Percentiles rank a stretch among this genome's conserved stretches.
These are phyloP conservation scores for Elephas maximus DNA, from an alignment of 2,113 vertebrate species.

Conservation along the genomic window DNA sequence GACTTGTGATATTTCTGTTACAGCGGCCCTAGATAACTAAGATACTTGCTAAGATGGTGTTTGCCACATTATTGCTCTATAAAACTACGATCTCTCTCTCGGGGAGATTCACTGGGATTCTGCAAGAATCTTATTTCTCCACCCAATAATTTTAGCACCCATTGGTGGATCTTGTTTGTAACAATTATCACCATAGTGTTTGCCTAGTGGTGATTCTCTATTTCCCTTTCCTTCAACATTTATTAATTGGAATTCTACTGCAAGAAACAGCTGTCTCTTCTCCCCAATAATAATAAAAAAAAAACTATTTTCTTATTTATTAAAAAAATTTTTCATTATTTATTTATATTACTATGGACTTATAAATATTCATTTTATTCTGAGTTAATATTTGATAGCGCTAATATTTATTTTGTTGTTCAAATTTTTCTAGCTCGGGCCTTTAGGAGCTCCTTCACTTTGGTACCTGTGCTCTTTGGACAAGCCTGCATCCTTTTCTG, in stretches of 20 bases:
- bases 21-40: too few species aligned
- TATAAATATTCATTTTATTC: background rate
- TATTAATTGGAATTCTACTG: background rate
- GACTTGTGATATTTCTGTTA: too few species aligned
- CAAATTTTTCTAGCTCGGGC: background rate
- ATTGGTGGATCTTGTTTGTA: background rate
- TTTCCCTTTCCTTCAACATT: background rate
- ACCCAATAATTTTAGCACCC: background rate
- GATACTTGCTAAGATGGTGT: background rate
- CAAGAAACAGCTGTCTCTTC: background rate
- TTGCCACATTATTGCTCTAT: background rate
- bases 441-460: background rate
- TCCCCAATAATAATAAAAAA: background rate
- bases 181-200: background rate
- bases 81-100: background rate
- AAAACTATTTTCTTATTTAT: constrained; percentile 30
- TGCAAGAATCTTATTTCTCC: background rate
- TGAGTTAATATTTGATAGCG: background rate
- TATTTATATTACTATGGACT: background rate
- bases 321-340: background rate
- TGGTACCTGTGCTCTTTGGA: background rate
- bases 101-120: background rate
- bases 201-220: background rate
- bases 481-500: background rate
- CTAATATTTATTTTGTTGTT: constrained; percentile 32